phyloP scores from a whole-genome alignment of 2,888 invertebrate species.

The Drosophila austrosaltans region DNA sequence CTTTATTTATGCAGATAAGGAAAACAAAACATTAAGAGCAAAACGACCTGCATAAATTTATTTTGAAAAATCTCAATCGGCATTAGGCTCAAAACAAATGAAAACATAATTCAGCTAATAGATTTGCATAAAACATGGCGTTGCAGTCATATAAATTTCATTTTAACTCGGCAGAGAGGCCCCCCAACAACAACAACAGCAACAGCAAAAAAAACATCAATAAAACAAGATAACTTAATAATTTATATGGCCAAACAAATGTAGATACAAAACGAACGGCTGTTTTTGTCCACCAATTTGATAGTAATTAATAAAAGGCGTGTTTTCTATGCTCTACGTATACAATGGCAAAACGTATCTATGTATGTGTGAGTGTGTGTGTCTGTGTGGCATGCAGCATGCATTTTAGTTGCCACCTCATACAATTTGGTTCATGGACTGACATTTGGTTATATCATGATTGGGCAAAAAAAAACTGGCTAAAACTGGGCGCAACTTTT shows the following conservation, averaged over 20 bases:
- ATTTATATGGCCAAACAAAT: conserved; percentile 67
- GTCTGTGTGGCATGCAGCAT: neutral
- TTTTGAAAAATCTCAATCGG: conserved; percentile 67
- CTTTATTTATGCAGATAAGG: conserved; percentile 45
- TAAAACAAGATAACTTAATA: conserved; percentile 67
- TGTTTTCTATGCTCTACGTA: conserved; percentile 20
- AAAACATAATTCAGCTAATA: conserved; percentile 72
- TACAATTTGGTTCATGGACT: conserved; percentile 16
- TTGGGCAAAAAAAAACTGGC: conserved; percentile 1
- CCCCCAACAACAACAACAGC: too few relatives aligned
- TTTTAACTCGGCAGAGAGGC: conserved; percentile 29
- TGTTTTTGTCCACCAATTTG: conserved; percentile 31
- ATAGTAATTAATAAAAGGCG: conserved; percentile 57
- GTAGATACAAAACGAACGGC: conserved; percentile 34
- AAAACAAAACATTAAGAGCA: conserved; percentile 51
- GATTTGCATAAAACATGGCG: conserved; percentile 73
- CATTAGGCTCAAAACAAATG: conserved; percentile 61
- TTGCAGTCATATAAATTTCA: conserved; percentile 72
- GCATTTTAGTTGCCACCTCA: conserved; percentile 23
- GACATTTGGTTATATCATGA: conserved; percentile 43
- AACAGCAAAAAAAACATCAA: conserved; percentile 33
- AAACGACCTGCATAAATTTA: conserved; percentile 68
- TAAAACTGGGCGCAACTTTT: conserved; percentile 43
- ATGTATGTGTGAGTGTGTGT: conserved; percentile 4
- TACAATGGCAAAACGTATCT: conserved; percentile 3